Conservation (phyloP, 1,140 invertebrate genomes). For the Cyphomyrmex costatus region DNA sequence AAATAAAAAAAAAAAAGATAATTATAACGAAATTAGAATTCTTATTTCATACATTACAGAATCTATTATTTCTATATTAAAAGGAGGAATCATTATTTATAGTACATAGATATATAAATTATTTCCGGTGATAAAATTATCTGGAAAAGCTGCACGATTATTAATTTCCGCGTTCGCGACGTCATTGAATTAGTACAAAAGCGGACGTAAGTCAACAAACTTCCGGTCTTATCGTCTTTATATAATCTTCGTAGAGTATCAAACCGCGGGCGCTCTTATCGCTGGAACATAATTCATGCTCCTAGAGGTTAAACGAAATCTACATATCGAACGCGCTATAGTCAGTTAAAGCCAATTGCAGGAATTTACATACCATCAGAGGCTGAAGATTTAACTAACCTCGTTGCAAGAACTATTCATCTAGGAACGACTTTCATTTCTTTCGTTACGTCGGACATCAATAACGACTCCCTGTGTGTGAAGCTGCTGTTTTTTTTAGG, state of each 20-base stretch:
- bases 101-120: background rate
- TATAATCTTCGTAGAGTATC: constrained; percentile 61
- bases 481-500: background rate
- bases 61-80: background rate
- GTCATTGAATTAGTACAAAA: constrained; percentile 53
- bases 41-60: background rate
- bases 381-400: constrained; percentile 57
- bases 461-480: background rate
- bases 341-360: constrained; percentile 60
- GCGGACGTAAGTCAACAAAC: constrained; percentile 52
- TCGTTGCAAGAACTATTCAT: constrained; percentile 28
- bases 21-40: background rate
- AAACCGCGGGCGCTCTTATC: constrained; percentile 54
- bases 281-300: constrained; percentile 62
- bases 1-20: background rate
- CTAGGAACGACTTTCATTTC: constrained; percentile 44
- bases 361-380: constrained; percentile 56
- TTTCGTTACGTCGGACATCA: constrained; percentile 9
- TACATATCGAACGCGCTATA: constrained; percentile 63
- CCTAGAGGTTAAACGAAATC: constrained; percentile 69
- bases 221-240: constrained; percentile 42
- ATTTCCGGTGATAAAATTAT: background rate
- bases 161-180: constrained; percentile 8
- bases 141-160: background rate
- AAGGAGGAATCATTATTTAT: background rate